These are phyloP conservation scores for Austrofundulus limnaeus DNA, from an alignment of 2,113 vertebrate species.

Conservation along the genomic window DNA sequence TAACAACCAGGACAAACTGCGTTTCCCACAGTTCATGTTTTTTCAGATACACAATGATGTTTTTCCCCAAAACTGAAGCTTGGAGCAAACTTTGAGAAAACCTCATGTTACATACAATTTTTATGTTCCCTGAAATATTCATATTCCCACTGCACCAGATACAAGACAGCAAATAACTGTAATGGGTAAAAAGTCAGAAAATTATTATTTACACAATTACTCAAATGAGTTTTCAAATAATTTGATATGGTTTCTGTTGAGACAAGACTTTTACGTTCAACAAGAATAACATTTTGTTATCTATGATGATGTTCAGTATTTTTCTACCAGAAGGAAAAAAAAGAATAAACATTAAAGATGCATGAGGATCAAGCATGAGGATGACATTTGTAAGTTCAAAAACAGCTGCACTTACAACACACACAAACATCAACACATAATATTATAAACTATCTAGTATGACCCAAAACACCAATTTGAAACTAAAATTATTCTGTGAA, in stretches of 20 bases:
- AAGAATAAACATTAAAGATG: neutral
- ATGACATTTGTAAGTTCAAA: neutral
- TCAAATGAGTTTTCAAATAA: no score
- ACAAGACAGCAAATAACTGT: neutral
- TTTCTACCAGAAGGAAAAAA: no score
- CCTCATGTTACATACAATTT: slow-evolving; percentile 8
- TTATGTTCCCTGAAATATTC: slow-evolving; percentile 12
- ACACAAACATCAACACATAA: neutral
- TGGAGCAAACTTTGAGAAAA: neutral
- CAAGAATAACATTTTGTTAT: no score
- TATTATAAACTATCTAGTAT: neutral
- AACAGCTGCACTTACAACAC: neutral
- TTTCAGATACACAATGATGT: neutral
- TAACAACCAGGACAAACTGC: neutral
- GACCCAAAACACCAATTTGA: neutral
- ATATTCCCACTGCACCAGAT: neutral
- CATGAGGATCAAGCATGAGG: no score
- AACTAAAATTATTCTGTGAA: neutral
- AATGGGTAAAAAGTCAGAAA: neutral
- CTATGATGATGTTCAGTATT: no score
- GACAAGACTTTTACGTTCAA: no score
- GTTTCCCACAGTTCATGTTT: slow-evolving; percentile 10
- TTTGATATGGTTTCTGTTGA: no score
- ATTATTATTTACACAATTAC: no score
- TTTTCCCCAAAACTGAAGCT: neutral